phyloP scores from a whole-genome alignment of 1,140 invertebrate genomes.

The Drosophila sturtevanti region DNA sequence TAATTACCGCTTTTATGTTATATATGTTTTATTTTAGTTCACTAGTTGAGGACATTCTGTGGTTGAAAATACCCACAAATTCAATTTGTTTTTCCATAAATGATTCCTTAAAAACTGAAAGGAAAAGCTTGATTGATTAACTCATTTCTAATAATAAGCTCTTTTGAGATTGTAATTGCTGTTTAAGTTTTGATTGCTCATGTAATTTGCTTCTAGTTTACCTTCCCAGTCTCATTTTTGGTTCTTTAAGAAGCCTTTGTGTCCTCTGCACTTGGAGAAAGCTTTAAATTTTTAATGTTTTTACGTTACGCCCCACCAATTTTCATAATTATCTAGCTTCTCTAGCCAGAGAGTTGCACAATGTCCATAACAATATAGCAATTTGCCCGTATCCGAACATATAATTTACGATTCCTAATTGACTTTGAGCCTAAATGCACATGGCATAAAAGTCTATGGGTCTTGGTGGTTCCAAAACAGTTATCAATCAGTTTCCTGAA shows the following conservation, averaged over 20 bases:
- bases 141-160: neutral
- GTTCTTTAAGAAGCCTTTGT: neutral
- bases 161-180: neutral
- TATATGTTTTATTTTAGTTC: neutral
- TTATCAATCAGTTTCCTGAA: constrained; percentile 11
- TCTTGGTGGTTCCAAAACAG: constrained; percentile 14
- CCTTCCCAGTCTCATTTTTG: neutral
- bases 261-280: neutral
- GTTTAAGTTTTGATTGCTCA: constrained; percentile 1
- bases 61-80: no score
- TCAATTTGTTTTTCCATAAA: neutral
- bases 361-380: constrained; percentile 50
- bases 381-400: constrained; percentile 54
- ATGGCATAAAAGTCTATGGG: constrained; percentile 45
- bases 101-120: neutral
- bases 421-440: constrained; percentile 29
- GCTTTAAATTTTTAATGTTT: constrained; percentile 64
- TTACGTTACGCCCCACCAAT: constrained; percentile 42
- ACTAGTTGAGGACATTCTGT: no score
- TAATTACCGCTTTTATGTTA: neutral
- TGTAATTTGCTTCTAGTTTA: neutral
- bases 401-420: constrained; percentile 65
- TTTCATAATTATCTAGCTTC: constrained; percentile 47
- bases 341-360: constrained; percentile 42
- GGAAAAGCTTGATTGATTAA: neutral